Evolutionary conservation across 2,113 vertebrate genomes (phyloP), one percentile per base, ranked within the genome.

Genomic region (Oreochromis niloticus): DNA sequence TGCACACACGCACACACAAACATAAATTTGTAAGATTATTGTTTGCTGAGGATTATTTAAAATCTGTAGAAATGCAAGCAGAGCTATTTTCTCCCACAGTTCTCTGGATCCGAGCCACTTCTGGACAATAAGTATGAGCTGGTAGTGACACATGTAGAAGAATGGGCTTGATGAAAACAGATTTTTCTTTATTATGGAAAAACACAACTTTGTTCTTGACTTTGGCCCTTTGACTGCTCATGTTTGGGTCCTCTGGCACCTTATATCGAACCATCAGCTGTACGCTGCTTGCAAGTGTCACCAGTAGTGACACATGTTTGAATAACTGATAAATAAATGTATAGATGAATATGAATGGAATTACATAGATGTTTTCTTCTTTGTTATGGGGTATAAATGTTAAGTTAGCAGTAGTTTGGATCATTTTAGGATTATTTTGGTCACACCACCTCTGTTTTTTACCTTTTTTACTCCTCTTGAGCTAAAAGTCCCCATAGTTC

Each of bases 91-190:
- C 57, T 63, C 43, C 57, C 66, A 68, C 80, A n/a, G 14, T 80
- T 61, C 83, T 48, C 54, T 92, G 91, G 91, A 94, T 16, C 41
- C 4, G 81, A 84, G 93, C 91, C 91, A 92, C 86, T 55, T 61
- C 19, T 24, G 56, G 17, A 91, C 85, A 94, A 86, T 89, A 82
- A 85, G 19, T 36, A 66, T 6, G 19, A 12, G 16, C 30, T 68
- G 17, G 24, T 32, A 52, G 80, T 86, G 87, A 92, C 86, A 89
- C 78, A 82, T 55, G 66, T 63, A 56, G 7, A 66, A 83, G 46
- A 68, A 61, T 84, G 27, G 73, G 17, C 46, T 78, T 34, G 16
- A 52, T 52, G 73, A 52, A 78, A 78, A 78, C 27, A n/a, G 27
- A 78, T 52, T 78, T 78, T 78, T 75, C 71, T 78, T 78, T 78